phyloP scores from a whole-genome alignment of 2,797 vertebrate genomes.

The Eutrigla gurnardus region DNA sequence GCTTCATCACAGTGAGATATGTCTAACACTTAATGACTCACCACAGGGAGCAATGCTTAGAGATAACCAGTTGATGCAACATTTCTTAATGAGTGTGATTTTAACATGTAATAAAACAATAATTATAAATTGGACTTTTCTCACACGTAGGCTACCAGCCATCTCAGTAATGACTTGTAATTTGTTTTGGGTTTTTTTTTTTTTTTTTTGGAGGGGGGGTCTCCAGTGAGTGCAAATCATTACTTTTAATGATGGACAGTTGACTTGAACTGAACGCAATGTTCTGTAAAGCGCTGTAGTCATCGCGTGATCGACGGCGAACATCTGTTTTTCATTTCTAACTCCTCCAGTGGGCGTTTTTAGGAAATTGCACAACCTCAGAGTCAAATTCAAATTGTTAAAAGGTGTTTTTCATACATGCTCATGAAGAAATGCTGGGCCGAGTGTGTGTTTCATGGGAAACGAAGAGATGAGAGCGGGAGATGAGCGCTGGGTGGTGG shows the following conservation, averaged over 20 bases:
- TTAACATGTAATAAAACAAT: not conserved
- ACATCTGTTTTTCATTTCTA: conserved; percentile 63
- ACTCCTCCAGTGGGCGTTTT: not conserved
- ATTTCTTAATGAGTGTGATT: not conserved
- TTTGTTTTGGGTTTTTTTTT: not conserved
- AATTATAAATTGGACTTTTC: not conserved
- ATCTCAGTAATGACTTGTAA: not conserved
- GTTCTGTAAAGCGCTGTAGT: conserved; percentile 8
- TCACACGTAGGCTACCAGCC: not conserved
- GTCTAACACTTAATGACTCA: not conserved
- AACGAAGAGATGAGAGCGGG: not conserved
- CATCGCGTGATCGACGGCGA: not conserved
- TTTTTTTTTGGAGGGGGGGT: not conserved
- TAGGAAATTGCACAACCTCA: conserved; percentile 35
- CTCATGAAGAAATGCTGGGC: not conserved
- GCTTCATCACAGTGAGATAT: not conserved
- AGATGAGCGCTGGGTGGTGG: conserved; percentile 72
- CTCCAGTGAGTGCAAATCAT: not conserved
- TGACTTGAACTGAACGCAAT: not conserved
- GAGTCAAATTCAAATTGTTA: conserved; percentile 4
- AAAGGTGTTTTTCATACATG: conserved; percentile 14
- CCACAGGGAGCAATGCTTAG: not conserved
- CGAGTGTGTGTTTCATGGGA: conserved; percentile 20
- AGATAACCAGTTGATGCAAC: not conserved
- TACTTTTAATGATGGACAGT: not conserved